phyloP scores from a whole-genome alignment of 2,888 invertebrate species.

The Volucella bombylans region DNA sequence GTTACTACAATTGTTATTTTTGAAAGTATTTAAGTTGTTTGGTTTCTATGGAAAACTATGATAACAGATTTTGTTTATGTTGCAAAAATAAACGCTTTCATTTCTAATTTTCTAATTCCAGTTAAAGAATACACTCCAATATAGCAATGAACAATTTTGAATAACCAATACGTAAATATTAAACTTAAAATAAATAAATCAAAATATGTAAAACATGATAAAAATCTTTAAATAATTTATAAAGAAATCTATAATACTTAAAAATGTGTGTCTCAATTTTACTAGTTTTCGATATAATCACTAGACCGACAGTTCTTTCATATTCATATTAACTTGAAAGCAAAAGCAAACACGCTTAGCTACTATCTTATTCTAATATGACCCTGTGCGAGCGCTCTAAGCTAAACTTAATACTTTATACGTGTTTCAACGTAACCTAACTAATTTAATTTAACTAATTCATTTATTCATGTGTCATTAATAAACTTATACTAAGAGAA shows the following conservation, averaged over 20 bases:
- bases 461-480: no score
- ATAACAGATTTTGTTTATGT: background rate
- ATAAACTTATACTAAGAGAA: no score
- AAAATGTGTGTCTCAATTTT: conserved; percentile 39
- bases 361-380: no score
- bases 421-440: no score
- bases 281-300: conserved; percentile 74
- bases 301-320: conserved; percentile 71
- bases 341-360: no score
- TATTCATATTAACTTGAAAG: conserved; percentile 70
- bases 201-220: conserved; percentile 35
- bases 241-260: conserved; percentile 17
- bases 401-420: no score
- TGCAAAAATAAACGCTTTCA: background rate
- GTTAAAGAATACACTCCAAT: background rate
- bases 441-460: no score
- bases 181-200: background rate
- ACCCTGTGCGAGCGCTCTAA: no score
- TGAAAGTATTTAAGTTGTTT: background rate
- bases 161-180: background rate
- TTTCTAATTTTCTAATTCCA: background rate
- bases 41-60: background rate
- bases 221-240: conserved; percentile 48
- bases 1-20: background rate
- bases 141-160: no score